Percentiles rank a stretch among this genome's conserved stretches.
Conservation (phyloP, 1,140 invertebrate species). For the Wasmannia auropunctata region DNA sequence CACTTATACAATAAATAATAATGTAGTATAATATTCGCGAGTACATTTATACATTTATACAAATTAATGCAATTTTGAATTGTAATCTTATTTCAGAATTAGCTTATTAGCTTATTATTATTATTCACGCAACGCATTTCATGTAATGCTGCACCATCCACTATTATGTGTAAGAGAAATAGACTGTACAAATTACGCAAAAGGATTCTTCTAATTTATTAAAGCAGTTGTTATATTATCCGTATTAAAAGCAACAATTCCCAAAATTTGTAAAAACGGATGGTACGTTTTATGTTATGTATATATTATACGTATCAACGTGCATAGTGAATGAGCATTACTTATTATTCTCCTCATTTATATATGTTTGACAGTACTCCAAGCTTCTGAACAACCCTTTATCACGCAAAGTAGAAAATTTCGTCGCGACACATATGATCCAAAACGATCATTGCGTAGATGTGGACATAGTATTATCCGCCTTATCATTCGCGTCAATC, state of each 20-base stretch:
- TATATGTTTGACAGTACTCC: background rate
- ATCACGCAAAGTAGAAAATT: slow-evolving; percentile 24
- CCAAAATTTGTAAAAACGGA: background rate
- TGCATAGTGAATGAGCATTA: background rate
- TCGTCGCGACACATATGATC: background rate
- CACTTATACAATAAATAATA: background rate
- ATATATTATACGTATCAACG: too few species aligned
- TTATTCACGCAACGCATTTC: too few species aligned
- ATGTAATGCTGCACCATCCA: background rate
- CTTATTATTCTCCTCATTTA: background rate
- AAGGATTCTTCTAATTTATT: background rate
- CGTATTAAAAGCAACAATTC: background rate
- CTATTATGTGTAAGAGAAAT: background rate
- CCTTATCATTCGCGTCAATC: background rate
- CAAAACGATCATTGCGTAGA: background rate
- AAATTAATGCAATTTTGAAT: background rate
- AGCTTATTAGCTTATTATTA: background rate
- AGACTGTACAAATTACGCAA: background rate
- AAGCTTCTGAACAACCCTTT: background rate
- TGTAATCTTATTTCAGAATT: background rate
- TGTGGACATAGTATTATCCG: background rate
- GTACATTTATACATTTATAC: background rate
- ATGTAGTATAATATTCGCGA: background rate
- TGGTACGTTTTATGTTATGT: background rate
- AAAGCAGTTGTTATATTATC: background rate